phyloP scores from a whole-genome alignment of 2,113 vertebrate species.

The Gila orcuttii region DNA sequence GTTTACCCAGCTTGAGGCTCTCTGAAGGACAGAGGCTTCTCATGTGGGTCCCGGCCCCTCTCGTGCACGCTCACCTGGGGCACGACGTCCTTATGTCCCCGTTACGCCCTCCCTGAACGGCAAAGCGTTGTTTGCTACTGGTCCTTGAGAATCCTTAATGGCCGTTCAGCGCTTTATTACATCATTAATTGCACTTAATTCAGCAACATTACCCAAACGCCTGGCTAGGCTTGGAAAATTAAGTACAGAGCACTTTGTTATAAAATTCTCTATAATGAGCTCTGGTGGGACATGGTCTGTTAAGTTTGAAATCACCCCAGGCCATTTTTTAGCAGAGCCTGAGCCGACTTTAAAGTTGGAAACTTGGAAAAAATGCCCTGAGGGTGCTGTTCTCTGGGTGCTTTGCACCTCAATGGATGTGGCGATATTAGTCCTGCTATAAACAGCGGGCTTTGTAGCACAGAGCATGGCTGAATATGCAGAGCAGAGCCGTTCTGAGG shows the following conservation, averaged over 20 bases:
- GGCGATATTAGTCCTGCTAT: conserved; percentile 64
- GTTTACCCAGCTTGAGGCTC: conserved; percentile 51
- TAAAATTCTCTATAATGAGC: conserved; percentile 92
- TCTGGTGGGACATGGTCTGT: conserved; percentile 91
- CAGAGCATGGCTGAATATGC: conserved; percentile 48
- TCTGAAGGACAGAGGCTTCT: conserved; percentile 67
- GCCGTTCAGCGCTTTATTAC: conserved; percentile 84
- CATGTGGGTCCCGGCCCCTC: conserved; percentile 38
- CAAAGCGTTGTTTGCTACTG: conserved; percentile 77
- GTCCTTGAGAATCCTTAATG: conserved; percentile 82
- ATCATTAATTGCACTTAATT: conserved; percentile 91
- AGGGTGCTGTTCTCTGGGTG: conserved; percentile 65
- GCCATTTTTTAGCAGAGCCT: conserved; percentile 84
- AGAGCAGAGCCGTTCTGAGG: conserved; percentile 33
- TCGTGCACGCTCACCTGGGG: conserved; percentile 44
- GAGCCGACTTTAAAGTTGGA: conserved; percentile 80
- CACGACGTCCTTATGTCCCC: conserved; percentile 64
- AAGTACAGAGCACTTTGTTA: conserved; percentile 88
- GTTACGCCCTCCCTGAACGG: conserved; percentile 43
- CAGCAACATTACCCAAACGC: conserved; percentile 80
- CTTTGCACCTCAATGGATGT: conserved; percentile 59
- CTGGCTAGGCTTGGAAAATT: conserved; percentile 88
- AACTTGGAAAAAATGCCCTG: conserved; percentile 77
- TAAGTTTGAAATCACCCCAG: conserved; percentile 89
- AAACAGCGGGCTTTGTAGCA: conserved; percentile 59